A percentile compares a stretch with the other conserved stretches of the same genome.
These are phyloP conservation scores for Nebria salina DNA, from an alignment of 2,888 invertebrate genomes.

Conservation along the genomic window DNA sequence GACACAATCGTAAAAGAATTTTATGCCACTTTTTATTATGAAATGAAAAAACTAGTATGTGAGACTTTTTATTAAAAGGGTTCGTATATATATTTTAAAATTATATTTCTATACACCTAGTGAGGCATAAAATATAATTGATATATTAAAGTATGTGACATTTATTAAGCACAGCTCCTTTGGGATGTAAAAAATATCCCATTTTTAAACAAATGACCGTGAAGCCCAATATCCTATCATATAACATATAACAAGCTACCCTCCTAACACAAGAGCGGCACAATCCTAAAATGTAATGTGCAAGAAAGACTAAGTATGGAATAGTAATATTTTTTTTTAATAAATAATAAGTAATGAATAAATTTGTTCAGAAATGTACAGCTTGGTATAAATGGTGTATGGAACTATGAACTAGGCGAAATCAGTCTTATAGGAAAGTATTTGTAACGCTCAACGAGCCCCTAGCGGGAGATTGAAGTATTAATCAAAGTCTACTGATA, in stretches of 20 bases:
- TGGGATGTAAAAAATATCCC: slow-evolving; percentile 46
- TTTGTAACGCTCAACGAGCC: slow-evolving; percentile 45
- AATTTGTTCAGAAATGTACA: not conserved
- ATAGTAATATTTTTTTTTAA: no score
- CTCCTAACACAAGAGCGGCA: slow-evolving; percentile 8
- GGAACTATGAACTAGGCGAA: not conserved
- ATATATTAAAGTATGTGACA: slow-evolving; percentile 44
- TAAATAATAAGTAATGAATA: not conserved
- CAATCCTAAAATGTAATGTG: not conserved
- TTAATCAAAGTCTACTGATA: slow-evolving; percentile 43
- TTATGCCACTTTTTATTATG: not conserved
- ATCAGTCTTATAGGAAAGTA: slow-evolving; percentile 39
- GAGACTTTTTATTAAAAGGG: not conserved
- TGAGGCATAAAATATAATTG: slow-evolving; percentile 24
- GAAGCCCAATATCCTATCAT: slow-evolving; percentile 36
- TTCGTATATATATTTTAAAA: not conserved
- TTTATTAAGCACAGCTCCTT: slow-evolving; percentile 38
- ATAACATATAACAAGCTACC: slow-evolving; percentile 13
- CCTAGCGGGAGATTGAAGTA: slow-evolving; percentile 46
- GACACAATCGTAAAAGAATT: not conserved
- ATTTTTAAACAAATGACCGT: slow-evolving; percentile 41
- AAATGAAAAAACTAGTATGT: not conserved
- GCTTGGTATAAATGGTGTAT: not conserved
- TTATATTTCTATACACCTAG: not conserved
- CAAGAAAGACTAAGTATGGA: no score